A percentile compares a stretch with the other conserved stretches of the same genome.
Evolutionary conservation across 2,797 vertebrate species (phyloP).

Genomic region (Cirrhinus molitorella): DNA sequence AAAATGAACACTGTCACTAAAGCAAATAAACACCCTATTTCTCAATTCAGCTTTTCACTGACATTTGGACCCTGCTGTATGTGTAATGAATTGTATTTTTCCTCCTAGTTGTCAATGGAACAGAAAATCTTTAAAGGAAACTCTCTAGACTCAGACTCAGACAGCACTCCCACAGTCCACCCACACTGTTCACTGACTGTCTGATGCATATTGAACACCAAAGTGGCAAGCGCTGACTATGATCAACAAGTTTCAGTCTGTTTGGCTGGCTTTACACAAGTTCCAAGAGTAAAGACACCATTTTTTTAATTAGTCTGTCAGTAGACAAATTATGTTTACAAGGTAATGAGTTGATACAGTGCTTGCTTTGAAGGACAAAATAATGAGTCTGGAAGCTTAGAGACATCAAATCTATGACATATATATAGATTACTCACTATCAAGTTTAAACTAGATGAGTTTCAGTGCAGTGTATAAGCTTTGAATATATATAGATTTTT

Average conservation of each 20-base stretch:
- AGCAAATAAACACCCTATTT: background rate
- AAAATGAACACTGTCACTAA: background rate
- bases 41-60: background rate
- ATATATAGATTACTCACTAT: background rate
- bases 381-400: background rate
- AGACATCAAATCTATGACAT: background rate
- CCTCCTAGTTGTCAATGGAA: background rate
- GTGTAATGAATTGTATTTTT: background rate
- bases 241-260: conserved; percentile 20
- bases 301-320: background rate
- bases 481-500: background rate
- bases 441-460: background rate
- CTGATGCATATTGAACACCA: conserved; percentile 11
- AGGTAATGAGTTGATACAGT: background rate
- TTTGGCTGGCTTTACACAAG: background rate
- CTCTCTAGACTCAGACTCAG: conserved; percentile 2
- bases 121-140: conserved; percentile 19
- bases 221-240: background rate
- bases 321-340: conserved; percentile 6
- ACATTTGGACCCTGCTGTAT: background rate
- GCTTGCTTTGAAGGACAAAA: background rate
- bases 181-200: background rate
- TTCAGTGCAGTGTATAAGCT: background rate
- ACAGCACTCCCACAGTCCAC: background rate
- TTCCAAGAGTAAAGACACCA: background rate